Evolutionary conservation across 2,797 vertebrate species (phyloP), one percentile per base, ranked within the genome.

Genomic region (Lepus townsendii): DNA sequence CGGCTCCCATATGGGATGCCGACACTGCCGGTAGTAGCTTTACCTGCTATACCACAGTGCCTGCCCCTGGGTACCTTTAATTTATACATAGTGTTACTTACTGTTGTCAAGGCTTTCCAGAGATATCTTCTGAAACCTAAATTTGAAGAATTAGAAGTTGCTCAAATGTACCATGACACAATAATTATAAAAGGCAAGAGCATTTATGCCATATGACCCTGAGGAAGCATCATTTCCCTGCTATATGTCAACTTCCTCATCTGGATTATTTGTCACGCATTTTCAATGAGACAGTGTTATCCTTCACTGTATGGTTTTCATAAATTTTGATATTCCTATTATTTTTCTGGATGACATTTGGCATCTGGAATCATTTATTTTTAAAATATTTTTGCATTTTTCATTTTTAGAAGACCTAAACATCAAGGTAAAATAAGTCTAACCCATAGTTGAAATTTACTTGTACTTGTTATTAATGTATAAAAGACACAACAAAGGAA

Each of bases 401-500:
- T 69, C 16, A 83, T 52, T 75, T 89, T 80, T 90, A 52, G 3
- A 79, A 91, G 38, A n/a, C 47, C 72, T 90, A 75, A 82, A 60
- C 85, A 88, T 13, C 10, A 63, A 93, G 14, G 14, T 54, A 88
- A 1, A 68, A 16, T 2, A 38, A 73, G 14, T 65, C 38, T 87
- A 76, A 86, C 30, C 42, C 50, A 52, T 32, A 62, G 60, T 9
- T 85, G 26, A 90, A 90, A 90, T 90, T 75, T 69, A 82, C 35
- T 42, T 83, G 62, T 50, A 11, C 17, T 95, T 89, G 22, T 2
- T 76, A 88, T 16, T 93, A 71, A 80, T 47, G 3, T 85, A 78
- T 89, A 52, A 91, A 92, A 54, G 14, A 78, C 35, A 72, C 69
- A 79, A 92, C 85, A n/a, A 93, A 90, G 22, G 32, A 83, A 92